These are phyloP conservation scores for Ceuthmochares aereus DNA, from an alignment of 2,113 vertebrate genomes.

Conservation along the genomic window DNA sequence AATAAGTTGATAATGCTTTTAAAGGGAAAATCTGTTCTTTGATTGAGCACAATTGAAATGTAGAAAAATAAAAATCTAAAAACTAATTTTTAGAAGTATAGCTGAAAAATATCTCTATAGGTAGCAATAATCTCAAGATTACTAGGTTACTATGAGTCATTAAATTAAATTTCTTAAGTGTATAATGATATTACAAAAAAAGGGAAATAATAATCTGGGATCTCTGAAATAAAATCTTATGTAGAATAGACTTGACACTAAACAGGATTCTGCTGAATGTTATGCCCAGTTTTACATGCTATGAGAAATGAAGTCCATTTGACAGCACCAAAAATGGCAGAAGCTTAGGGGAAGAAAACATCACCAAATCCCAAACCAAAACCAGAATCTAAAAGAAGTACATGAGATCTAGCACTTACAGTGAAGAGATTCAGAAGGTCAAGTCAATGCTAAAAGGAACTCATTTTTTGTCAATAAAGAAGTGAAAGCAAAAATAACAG, in stretches of 20 bases:
- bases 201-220: neutral
- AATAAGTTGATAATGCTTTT: neutral
- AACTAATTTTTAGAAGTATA: neutral
- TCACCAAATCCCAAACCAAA: neutral
- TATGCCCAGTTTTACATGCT: neutral
- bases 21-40: neutral
- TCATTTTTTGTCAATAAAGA: too few relatives aligned
- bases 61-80: neutral
- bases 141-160: accelerated
- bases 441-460: too few relatives aligned
- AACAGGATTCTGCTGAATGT: neutral
- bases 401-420: too few relatives aligned
- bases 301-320: neutral
- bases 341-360: neutral
- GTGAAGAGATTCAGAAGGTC: too few relatives aligned
- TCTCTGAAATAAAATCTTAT: neutral
- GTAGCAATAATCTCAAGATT: neutral
- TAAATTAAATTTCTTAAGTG: neutral
- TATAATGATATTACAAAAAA: neutral
- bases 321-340: neutral
- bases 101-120: neutral
- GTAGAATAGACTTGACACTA: neutral
- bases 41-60: neutral
- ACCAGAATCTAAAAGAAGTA: neutral
- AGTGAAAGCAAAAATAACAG: too few relatives aligned